Evolutionary conservation across 2,797 vertebrate species (phyloP).

Genomic region (Sebastolobus altivelis): DNA sequence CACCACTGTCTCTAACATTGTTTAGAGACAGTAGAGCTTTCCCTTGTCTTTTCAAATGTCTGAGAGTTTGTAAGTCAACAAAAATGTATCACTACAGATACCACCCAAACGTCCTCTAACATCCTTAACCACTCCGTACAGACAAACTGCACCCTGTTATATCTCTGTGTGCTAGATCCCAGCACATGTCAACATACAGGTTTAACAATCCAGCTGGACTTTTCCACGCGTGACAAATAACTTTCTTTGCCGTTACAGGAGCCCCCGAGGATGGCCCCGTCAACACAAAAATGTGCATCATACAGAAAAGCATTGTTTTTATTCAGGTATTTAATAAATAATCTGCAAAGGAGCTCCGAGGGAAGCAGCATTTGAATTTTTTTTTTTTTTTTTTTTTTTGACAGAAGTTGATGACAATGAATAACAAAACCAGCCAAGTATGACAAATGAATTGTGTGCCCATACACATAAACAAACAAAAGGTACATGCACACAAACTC

Average conservation of each 20-base stretch:
- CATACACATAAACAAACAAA: slow-evolving; percentile 24
- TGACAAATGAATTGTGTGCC: slow-evolving; percentile 54
- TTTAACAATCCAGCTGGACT: slow-evolving; percentile 36
- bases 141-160: background rate
- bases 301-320: background rate
- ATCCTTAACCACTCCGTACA: background rate
- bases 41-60: background rate
- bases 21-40: background rate
- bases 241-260: slow-evolving; percentile 10
- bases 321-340: slow-evolving; percentile 50
- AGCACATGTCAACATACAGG: background rate
- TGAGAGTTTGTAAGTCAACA: background rate
- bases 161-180: background rate
- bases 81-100: background rate
- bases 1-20: background rate
- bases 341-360: slow-evolving; percentile 17
- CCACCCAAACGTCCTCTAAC: background rate
- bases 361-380: slow-evolving; percentile 22
- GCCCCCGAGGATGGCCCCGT: background rate
- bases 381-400: slow-evolving; percentile 15
- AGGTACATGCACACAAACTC: slow-evolving; percentile 23
- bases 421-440: slow-evolving; percentile 61
- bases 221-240: slow-evolving; percentile 26
- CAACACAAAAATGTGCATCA: slow-evolving; percentile 25
- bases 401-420: slow-evolving; percentile 44